Percentiles rank a stretch among this genome's conserved stretches.
Evolutionary conservation across 2,113 vertebrate genomes (phyloP).

Genomic region (Dipodomys ordii): DNA sequence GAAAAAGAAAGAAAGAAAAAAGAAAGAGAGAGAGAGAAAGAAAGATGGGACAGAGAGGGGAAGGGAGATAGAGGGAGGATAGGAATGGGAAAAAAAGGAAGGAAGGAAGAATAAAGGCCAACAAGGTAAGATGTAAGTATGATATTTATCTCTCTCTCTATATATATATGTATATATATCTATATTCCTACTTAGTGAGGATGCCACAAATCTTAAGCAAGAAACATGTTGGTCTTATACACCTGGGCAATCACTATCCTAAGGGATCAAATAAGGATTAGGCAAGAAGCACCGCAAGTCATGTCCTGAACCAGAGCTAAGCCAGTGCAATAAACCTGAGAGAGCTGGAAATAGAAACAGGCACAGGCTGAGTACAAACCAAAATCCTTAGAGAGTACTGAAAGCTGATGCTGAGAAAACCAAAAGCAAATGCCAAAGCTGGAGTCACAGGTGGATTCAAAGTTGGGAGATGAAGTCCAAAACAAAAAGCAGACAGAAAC

Average conservation of each 20-base stretch:
- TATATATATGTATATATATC: background rate
- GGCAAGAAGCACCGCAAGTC: background rate
- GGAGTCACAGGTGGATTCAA: constrained; percentile 7
- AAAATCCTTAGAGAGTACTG: constrained; percentile 34
- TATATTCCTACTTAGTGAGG: background rate
- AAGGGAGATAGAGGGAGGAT: no score
- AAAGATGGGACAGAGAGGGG: no score
- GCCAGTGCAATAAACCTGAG: constrained; percentile 23
- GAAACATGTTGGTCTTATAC: background rate
- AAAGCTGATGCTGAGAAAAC: constrained; percentile 21
- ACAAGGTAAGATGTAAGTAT: background rate
- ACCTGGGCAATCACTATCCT: background rate
- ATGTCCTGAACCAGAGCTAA: constrained; percentile 39
- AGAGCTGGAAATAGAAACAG: constrained; percentile 38
- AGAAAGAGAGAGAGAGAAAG: no score
- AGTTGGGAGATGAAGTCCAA: background rate
- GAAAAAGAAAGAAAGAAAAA: no score
- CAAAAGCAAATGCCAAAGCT: constrained; percentile 21
- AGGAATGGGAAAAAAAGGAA: no score
- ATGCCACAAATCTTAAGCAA: background rate
- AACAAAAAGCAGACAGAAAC: constrained; percentile 29
- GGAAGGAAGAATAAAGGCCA: background rate
- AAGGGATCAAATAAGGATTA: constrained; percentile 48
- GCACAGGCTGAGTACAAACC: background rate
- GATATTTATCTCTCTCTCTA: background rate